These are phyloP conservation scores for Halotydeus destructor DNA, from an alignment of 1,140 invertebrate species.

Conservation along the genomic window DNA sequence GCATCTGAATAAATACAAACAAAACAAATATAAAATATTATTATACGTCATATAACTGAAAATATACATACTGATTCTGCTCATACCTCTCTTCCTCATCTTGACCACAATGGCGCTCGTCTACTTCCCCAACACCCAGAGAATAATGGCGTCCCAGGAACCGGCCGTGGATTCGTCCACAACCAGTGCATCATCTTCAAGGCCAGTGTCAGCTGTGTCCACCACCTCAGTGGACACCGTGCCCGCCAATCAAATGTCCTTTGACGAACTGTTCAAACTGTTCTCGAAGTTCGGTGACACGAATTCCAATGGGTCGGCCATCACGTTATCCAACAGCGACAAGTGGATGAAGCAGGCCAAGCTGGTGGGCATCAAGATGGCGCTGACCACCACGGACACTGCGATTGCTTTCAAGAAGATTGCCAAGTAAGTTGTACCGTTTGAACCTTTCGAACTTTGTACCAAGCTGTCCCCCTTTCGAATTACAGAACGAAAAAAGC, in stretches of 20 bases:
- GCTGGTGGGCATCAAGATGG: slow-evolving; percentile 70
- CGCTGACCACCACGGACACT: slow-evolving; percentile 62
- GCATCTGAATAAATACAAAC: too few species aligned
- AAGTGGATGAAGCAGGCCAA: slow-evolving; percentile 89
- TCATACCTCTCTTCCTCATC: too few species aligned
- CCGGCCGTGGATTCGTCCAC: too few species aligned
- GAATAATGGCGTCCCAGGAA: too few species aligned
- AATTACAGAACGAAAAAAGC: slow-evolving; percentile 17
- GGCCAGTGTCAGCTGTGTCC: too few species aligned
- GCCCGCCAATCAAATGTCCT: slow-evolving; percentile 11
- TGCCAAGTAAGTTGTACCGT: slow-evolving; percentile 34
- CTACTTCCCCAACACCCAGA: too few species aligned
- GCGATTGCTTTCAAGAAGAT: slow-evolving; percentile 71
- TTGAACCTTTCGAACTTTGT: not conserved
- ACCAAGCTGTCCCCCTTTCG: not conserved
- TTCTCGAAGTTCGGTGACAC: slow-evolving; percentile 72
- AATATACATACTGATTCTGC: too few species aligned
- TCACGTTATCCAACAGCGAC: slow-evolving; percentile 68
- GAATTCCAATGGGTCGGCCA: slow-evolving; percentile 60
- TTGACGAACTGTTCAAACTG: slow-evolving; percentile 32
- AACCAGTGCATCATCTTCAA: too few species aligned
- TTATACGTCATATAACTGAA: too few species aligned
- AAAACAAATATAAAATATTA: too few species aligned
- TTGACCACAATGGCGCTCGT: too few species aligned
- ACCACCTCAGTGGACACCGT: slow-evolving; percentile 2